A percentile compares a stretch with the other conserved stretches of the same genome.
Conservation (phyloP, 2,888 invertebrate genomes). For the Hetaerina titia region DNA sequence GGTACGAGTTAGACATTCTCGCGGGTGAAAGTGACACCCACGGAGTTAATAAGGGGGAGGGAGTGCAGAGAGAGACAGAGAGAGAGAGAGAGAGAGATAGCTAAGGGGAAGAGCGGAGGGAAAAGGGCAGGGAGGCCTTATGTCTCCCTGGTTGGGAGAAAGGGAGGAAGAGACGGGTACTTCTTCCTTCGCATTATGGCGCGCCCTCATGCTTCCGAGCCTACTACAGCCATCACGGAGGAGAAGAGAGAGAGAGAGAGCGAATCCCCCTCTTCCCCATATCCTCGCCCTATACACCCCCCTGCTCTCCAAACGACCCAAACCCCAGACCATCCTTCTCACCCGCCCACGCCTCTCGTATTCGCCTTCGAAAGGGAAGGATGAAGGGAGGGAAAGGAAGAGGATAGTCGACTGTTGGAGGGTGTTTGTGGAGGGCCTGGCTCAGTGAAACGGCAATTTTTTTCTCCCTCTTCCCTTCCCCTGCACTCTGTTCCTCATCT, state of each 20-base stretch:
- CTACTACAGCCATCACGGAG: neutral
- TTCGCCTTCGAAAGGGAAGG: neutral
- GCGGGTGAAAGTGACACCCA: constrained; percentile 54
- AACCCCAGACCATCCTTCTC: neutral
- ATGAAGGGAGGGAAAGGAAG: neutral
- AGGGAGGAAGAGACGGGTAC: neutral
- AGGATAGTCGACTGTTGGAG: neutral
- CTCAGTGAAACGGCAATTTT: neutral
- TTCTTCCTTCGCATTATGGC: neutral
- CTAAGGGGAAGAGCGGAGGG: neutral
- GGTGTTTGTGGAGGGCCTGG: neutral
- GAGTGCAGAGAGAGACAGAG: neutral
- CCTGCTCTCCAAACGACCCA: neutral
- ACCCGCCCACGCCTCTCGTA: neutral
- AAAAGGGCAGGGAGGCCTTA: neutral
- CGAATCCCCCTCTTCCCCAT: neutral
- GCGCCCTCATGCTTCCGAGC: neutral
- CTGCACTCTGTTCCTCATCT: neutral
- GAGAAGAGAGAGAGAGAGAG: neutral
- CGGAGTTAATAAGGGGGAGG: constrained; percentile 38
- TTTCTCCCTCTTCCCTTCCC: neutral
- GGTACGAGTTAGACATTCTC: neutral
- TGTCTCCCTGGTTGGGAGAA: neutral
- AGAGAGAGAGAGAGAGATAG: neutral
- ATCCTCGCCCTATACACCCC: neutral